These are phyloP conservation scores for Cassiopea xamachana DNA, from an alignment of 30 jellyfish, hydroid and myxozoan species.

Conservation along the genomic window DNA sequence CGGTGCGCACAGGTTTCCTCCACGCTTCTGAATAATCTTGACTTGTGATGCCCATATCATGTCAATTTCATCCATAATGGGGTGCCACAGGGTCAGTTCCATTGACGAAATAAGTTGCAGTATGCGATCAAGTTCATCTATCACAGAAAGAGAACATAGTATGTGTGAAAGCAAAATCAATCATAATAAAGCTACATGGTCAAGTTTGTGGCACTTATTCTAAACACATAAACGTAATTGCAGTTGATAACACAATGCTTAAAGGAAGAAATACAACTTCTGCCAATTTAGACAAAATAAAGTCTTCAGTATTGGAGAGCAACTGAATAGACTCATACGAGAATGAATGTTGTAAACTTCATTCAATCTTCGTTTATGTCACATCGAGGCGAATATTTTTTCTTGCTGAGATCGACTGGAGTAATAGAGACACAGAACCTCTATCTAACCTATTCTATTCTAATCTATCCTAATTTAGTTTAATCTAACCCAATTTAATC, in stretches of 20 bases:
- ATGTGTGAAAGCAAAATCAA: background rate
- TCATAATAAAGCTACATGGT: too few species aligned
- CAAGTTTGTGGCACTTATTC: too few species aligned
- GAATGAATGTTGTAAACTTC: too few species aligned
- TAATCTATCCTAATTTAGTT: background rate
- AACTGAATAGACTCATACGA: too few species aligned
- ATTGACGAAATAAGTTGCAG: constrained; percentile 48
- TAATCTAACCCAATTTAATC: background rate
- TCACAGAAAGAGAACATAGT: background rate
- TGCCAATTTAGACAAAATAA: too few species aligned
- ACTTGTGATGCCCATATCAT: constrained; percentile 60
- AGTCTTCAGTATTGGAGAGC: too few species aligned
- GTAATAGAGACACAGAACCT: background rate
- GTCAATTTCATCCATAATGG: constrained; percentile 64
- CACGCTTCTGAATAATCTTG: constrained; percentile 63
- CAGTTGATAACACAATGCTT: too few species aligned
- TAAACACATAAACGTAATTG: too few species aligned
- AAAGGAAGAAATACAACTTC: too few species aligned
- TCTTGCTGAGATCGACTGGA: too few species aligned
- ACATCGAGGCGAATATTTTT: too few species aligned
- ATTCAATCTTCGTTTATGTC: too few species aligned
- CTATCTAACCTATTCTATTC: background rate
- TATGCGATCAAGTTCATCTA: constrained; percentile 52
- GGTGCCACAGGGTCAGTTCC: constrained; percentile 73
- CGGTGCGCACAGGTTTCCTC: constrained; percentile 76